Conservation (phyloP, 1,140 invertebrate genomes). For the Caenorhabditis elegans region DNA sequence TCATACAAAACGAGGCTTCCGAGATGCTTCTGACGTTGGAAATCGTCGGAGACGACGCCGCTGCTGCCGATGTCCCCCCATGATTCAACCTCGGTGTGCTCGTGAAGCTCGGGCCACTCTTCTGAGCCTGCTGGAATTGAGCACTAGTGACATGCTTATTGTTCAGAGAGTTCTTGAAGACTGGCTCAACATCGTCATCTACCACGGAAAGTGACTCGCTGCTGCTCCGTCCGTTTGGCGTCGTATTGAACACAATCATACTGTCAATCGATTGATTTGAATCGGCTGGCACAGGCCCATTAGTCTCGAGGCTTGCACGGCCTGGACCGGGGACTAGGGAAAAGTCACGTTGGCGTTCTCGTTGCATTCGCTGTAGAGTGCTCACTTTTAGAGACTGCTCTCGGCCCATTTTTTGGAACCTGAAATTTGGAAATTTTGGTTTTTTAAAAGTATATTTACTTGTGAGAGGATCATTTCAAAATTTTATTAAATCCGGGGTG, state of each 20-base stretch:
- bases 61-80: background rate
- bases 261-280: background rate
- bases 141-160: background rate
- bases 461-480: too few relatives aligned
- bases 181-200: background rate
- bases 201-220: background rate
- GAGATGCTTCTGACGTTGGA: background rate
- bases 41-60: background rate
- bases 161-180: background rate
- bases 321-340: background rate
- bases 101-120: background rate
- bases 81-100: background rate
- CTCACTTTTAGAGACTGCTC: background rate
- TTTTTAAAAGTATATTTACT: background rate
- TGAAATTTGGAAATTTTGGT: background rate
- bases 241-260: background rate
- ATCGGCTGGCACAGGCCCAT: background rate
- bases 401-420: constrained; percentile 14
- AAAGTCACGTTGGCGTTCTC: background rate
- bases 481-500: too few relatives aligned
- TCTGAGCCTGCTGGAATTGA: background rate
- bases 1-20: background rate
- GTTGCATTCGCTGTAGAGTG: background rate
- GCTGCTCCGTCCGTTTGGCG: background rate
- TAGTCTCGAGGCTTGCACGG: background rate